These are phyloP conservation scores for Phymanthus crucifer DNA, from an alignment of 92 coral and sea anemone genomes.

Conservation along the genomic window DNA sequence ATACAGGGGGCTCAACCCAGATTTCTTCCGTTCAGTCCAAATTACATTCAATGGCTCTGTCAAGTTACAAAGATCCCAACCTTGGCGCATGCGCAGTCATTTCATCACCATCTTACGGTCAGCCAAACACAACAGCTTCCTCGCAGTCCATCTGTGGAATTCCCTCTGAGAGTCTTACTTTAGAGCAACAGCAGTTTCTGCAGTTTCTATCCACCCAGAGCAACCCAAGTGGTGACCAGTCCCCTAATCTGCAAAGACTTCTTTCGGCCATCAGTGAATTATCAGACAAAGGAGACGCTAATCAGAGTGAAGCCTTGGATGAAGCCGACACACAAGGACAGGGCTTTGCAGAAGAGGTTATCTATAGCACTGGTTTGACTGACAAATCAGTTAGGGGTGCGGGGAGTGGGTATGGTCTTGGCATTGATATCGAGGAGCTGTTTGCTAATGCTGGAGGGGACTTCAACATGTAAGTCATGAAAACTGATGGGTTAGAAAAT, in stretches of 20 bases:
- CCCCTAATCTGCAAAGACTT: conserved; percentile 28
- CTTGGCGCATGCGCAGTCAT: background rate
- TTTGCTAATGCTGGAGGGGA: conserved; percentile 66
- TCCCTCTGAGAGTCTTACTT: conserved; percentile 18
- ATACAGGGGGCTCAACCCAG: background rate
- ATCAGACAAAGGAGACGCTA: background rate
- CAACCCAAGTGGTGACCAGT: conserved; percentile 4
- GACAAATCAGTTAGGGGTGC: conserved; percentile 67
- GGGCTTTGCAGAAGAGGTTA: conserved; percentile 54
- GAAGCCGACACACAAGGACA: conserved; percentile 21
- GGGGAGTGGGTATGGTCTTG: conserved; percentile 96
- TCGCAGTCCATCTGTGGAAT: conserved; percentile 19
- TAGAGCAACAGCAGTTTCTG: conserved; percentile 43
- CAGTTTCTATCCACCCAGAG: conserved; percentile 34
- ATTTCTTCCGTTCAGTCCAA: background rate
- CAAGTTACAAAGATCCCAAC: conserved; percentile 10
- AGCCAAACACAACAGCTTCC: background rate
- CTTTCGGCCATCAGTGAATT: conserved; percentile 26
- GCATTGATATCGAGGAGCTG: conserved; percentile 89
- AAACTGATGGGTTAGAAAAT: too few relatives aligned
- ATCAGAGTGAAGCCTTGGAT: conserved; percentile 4
- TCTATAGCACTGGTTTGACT: conserved; percentile 62
- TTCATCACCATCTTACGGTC: background rate
- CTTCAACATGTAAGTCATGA: conserved; percentile 61
- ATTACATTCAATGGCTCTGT: conserved; percentile 9